Conservation (phyloP, 1,140 invertebrate species). For the Olivierus martensii region DNA sequence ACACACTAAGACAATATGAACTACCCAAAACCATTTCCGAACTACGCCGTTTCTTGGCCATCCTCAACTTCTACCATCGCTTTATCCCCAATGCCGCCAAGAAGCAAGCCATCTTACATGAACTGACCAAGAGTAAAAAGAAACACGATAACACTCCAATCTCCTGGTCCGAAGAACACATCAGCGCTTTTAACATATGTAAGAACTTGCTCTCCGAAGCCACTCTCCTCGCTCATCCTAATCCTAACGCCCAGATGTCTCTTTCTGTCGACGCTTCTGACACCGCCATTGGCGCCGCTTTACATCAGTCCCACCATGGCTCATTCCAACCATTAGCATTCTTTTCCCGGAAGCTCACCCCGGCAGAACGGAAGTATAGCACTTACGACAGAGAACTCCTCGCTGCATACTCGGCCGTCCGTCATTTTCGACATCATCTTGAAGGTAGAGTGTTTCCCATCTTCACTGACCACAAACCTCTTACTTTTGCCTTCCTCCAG, state of each 20-base stretch:
- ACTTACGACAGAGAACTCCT: slow-evolving; percentile 24
- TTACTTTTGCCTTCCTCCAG: slow-evolving; percentile 20
- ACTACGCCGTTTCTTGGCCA: too few species aligned
- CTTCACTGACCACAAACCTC: slow-evolving; percentile 24
- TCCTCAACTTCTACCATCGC: too few species aligned
- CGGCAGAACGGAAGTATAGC: slow-evolving; percentile 12
- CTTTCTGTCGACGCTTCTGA: slow-evolving; percentile 12
- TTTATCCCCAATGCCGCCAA: neutral
- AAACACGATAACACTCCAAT: too few species aligned
- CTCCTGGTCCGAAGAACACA: too few species aligned
- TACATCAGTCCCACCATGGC: slow-evolving; percentile 3
- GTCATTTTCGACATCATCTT: slow-evolving; percentile 22
- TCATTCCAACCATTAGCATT: slow-evolving; percentile 13
- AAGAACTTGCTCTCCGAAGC: slow-evolving; percentile 24
- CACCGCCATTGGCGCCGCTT: neutral
- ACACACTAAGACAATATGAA: rapidly evolving
- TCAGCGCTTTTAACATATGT: slow-evolving; percentile 25
- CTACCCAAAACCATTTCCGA: too few species aligned
- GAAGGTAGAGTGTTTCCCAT: slow-evolving; percentile 24
- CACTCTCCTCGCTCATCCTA: slow-evolving; percentile 7
- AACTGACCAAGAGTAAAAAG: too few species aligned
- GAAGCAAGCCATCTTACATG: too few species aligned
- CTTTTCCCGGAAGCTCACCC: slow-evolving; percentile 13
- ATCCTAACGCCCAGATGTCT: slow-evolving; percentile 1
- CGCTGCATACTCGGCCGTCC: slow-evolving; percentile 20